Evolutionary conservation across 2,888 invertebrate species (phyloP).

Genomic region (Incurvaria masculella): DNA sequence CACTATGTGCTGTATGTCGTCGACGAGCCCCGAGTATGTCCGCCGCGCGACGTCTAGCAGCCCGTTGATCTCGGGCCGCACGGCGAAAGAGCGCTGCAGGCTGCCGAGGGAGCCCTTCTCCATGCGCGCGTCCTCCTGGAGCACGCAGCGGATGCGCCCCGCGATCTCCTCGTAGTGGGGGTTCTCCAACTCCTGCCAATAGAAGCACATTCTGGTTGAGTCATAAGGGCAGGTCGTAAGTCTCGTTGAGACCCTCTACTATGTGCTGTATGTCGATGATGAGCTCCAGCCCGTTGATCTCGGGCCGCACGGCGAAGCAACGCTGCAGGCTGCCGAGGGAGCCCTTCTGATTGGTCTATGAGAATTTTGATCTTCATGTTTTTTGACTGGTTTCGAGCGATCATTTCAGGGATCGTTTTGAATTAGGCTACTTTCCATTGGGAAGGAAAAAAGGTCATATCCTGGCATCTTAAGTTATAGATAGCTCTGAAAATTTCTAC

Average conservation of each 20-base stretch:
- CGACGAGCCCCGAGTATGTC: constrained; percentile 82
- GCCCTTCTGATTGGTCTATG: too few relatives aligned
- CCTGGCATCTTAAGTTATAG: too few relatives aligned
- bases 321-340: constrained; percentile 49
- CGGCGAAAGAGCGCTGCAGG: constrained; percentile 55
- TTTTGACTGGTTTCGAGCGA: too few relatives aligned
- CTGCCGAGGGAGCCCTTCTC: constrained; percentile 53
- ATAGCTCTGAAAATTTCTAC: too few relatives aligned
- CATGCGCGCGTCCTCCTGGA: constrained; percentile 55
- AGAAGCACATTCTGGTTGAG: constrained; percentile 65
- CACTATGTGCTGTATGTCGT: constrained; percentile 73
- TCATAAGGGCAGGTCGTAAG: constrained; percentile 63
- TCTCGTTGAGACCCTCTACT: constrained; percentile 60
- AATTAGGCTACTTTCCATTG: too few relatives aligned
- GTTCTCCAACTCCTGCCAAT: constrained; percentile 37
- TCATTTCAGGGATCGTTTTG: too few relatives aligned
- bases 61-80: constrained; percentile 72
- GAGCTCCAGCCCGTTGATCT: constrained; percentile 75
- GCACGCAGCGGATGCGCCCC: constrained; percentile 40
- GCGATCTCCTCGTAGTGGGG: constrained; percentile 41
- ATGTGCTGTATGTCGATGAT: constrained; percentile 76
- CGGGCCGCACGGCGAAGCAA: constrained; percentile 65
- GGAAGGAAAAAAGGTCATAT: too few relatives aligned
- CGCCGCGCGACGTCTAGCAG: constrained; percentile 80
- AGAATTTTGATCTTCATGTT: too few relatives aligned